These are phyloP conservation scores for Rambutsinella grinnellia DNA, from an alignment of 2,888 invertebrate species.

Conservation along the genomic window DNA sequence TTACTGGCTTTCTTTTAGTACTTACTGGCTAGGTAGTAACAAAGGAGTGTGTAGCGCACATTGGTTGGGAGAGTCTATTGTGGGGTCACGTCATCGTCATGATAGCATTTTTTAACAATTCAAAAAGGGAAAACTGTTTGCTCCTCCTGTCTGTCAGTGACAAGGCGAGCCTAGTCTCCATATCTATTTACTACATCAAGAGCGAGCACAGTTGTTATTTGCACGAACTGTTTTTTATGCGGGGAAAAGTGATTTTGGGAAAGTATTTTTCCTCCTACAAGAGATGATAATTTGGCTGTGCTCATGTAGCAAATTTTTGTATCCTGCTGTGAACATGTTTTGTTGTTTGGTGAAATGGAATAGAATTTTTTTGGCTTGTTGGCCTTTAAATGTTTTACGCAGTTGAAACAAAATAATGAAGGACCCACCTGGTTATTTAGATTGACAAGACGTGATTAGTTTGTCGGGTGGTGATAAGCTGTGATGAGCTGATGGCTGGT, in stretches of 20 bases:
- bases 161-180: constrained; percentile 3
- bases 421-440: constrained; percentile 25
- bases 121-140: not conserved
- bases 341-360: not conserved
- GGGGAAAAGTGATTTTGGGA: not conserved
- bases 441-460: constrained; percentile 27
- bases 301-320: not conserved
- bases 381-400: not conserved
- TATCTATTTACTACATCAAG: constrained; percentile 3
- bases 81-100: too few relatives aligned
- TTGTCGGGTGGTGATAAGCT: not conserved
- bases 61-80: too few relatives aligned
- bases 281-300: not conserved
- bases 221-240: not conserved
- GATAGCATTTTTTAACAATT: not conserved
- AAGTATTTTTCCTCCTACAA: not conserved
- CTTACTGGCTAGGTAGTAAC: too few relatives aligned
- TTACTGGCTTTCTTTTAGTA: too few relatives aligned
- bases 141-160: not conserved
- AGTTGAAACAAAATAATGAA: not conserved
- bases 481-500: too few relatives aligned
- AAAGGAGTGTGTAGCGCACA: too few relatives aligned
- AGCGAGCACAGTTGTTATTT: too few relatives aligned
- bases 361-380: not conserved
- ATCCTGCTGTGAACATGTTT: not conserved